Conservation (phyloP, 2,888 invertebrate species). For the Icerya purchasi region DNA sequence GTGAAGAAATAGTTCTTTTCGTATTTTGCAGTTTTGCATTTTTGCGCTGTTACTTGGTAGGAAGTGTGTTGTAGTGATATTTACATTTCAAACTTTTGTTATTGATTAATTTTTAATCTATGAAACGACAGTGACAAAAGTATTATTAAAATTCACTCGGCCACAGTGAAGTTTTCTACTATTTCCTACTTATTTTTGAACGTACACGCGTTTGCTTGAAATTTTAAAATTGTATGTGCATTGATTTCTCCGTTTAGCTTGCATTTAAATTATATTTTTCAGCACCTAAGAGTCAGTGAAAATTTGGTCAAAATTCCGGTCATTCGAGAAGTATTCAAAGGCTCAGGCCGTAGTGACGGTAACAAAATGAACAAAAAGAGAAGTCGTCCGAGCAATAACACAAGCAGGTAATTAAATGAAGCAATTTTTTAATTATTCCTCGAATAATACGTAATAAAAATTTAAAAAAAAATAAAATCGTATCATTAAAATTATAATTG, state of each 20-base stretch:
- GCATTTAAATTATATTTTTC: slow-evolving; percentile 5
- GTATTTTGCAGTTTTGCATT: background rate
- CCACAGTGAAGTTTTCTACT: too few relatives aligned
- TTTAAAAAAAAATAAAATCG: background rate
- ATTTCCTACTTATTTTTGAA: too few relatives aligned
- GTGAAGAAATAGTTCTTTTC: background rate
- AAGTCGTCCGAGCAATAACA: slow-evolving; percentile 41
- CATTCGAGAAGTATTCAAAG: slow-evolving; percentile 60
- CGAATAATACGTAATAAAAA: background rate
- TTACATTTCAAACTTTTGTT: too few relatives aligned
- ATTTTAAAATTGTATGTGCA: slow-evolving; percentile 1
- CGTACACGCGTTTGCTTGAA: background rate
- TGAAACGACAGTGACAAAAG: too few relatives aligned
- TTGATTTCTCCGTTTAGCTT: background rate
- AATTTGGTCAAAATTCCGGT: slow-evolving; percentile 56
- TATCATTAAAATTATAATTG: background rate
- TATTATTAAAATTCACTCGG: too few relatives aligned
- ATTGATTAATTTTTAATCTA: too few relatives aligned
- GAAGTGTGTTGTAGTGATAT: too few relatives aligned
- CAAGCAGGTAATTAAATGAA: slow-evolving; percentile 36
- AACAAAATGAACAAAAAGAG: slow-evolving; percentile 54
- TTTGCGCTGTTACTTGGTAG: background rate
- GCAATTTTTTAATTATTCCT: background rate
- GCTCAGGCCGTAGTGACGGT: slow-evolving; percentile 36
- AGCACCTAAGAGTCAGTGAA: slow-evolving; percentile 9